phyloP scores from a whole-genome alignment of 2,113 vertebrate species.

The Ondatra zibethicus region DNA sequence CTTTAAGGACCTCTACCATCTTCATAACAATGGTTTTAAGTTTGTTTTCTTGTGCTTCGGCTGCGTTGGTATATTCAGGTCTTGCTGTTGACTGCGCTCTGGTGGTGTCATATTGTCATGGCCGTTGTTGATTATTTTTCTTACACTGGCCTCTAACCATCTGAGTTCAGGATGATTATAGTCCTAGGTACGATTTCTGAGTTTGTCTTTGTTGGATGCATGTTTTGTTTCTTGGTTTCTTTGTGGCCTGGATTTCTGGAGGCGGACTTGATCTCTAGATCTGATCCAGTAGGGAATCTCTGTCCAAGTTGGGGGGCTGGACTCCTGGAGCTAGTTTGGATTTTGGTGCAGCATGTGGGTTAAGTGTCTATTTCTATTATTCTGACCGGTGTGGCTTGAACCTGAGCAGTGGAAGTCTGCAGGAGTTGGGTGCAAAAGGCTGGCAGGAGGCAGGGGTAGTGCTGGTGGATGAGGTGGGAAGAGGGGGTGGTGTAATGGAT shows the following conservation, averaged over 20 bases:
- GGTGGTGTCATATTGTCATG: not conserved
- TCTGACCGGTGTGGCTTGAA: not conserved
- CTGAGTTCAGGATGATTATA: not conserved
- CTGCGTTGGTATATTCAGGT: not conserved
- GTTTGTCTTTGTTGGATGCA: not conserved
- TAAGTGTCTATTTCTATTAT: not conserved
- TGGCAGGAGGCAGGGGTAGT: no score
- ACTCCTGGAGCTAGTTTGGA: not conserved
- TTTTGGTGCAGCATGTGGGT: not conserved
- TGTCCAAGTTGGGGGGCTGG: not conserved
- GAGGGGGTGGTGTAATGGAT: not conserved
- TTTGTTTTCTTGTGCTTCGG: not conserved
- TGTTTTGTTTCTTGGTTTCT: not conserved
- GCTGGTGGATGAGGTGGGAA: not conserved
- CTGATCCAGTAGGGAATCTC: not conserved
- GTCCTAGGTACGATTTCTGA: not conserved
- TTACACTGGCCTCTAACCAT: no score
- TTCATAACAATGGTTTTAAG: not conserved
- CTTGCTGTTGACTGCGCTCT: not conserved
- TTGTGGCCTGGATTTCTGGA: not conserved
- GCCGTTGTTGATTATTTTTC: no score
- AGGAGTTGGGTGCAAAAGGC: not conserved
- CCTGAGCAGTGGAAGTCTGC: not conserved
- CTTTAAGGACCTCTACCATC: not conserved
- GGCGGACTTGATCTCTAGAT: not conserved